These are phyloP conservation scores for Pentamera pediparva DNA, from an alignment of 53 echinoderm and acorn worm species.

Conservation along the genomic window DNA sequence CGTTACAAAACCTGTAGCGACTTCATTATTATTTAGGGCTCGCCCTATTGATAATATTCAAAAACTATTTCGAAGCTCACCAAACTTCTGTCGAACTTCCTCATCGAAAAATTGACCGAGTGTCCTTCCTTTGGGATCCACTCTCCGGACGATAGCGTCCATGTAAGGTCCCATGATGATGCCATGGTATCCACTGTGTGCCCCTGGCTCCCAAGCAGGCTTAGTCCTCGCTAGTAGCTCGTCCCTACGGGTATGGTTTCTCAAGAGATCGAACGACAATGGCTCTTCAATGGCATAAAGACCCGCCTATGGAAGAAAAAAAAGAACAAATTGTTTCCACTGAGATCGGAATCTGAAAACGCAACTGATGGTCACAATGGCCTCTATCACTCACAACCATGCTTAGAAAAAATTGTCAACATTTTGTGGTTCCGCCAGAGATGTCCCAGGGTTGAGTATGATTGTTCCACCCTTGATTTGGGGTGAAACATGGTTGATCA, in stretches of 20 bases:
- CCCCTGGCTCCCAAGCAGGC: conserved; percentile 2
- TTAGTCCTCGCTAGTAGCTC: background rate
- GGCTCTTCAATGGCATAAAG: background rate
- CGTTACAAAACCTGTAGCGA: too few relatives aligned
- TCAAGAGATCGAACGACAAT: background rate
- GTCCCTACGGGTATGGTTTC: background rate
- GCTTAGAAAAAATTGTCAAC: too few relatives aligned
- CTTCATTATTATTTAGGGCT: too few relatives aligned
- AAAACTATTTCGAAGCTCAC: conserved; percentile 21
- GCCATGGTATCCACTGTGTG: background rate
- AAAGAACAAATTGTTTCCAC: too few relatives aligned
- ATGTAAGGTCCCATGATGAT: background rate
- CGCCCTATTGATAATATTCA: too few relatives aligned
- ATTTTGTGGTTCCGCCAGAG: too few relatives aligned
- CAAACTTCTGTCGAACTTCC: conserved; percentile 9
- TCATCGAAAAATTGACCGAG: conserved; percentile 12
- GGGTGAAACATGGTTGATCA: too few relatives aligned
- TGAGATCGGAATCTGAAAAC: background rate
- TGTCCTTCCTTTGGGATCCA: background rate
- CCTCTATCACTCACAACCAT: background rate
- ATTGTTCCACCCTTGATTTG: too few relatives aligned
- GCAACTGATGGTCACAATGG: background rate
- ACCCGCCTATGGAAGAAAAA: too few relatives aligned
- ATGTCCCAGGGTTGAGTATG: too few relatives aligned
- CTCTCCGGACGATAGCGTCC: background rate